Evolutionary conservation across 37 sponge, comb jelly and placozoan species (phyloP), one percentile per base, ranked within the genome.

Genomic region (Theonella swinhoei): DNA sequence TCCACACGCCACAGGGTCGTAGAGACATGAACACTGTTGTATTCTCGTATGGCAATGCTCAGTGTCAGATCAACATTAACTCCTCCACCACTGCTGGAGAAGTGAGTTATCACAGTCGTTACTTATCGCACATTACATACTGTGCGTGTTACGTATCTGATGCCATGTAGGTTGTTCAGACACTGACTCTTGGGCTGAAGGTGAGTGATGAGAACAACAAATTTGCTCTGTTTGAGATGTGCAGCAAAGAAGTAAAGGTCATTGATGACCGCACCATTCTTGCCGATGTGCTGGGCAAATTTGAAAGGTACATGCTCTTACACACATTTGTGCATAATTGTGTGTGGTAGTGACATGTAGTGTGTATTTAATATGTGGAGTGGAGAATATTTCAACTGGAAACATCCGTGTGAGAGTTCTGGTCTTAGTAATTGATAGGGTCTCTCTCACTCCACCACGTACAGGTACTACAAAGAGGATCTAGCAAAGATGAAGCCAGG

Each of bases 141-240:
- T n/a, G n/a, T n/a, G n/a, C n/a, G n/a, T n/a, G n/a, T n/a, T n/a
- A n/a, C n/a, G n/a, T n/a, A n/a, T n/a, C n/a, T n/a, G n/a, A n/a
- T n/a, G n/a, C n/a, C n/a, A n/a, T n/a, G n/a, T 61, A 94, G 94
- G 92, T 95, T 85, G 95, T 95, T 11, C 62, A 80, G 74, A 91
- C 88, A 74, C 65, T 95, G 34, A 81, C 65, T 20, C 64, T 95
- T 7, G 95, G 95, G 68, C 76, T 95, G 72, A 87, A 78, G 80
- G 74, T 86, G 70, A 17, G 31, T 22, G 58, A 42, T n/a, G 67
- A 38, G 30, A 88, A 89, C 39, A 98, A 98, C 76, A 80, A 77
- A 37, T 98, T 94, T 83, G 94, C 96, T n/a, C 86, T 98, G 66
- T 98, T 95, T 84, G 99, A 98, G 80, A 77, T 73, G 38, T 75